These are phyloP conservation scores for Sebastes diaconus DNA, from an alignment of 2,797 vertebrate genomes.

Conservation along the genomic window DNA sequence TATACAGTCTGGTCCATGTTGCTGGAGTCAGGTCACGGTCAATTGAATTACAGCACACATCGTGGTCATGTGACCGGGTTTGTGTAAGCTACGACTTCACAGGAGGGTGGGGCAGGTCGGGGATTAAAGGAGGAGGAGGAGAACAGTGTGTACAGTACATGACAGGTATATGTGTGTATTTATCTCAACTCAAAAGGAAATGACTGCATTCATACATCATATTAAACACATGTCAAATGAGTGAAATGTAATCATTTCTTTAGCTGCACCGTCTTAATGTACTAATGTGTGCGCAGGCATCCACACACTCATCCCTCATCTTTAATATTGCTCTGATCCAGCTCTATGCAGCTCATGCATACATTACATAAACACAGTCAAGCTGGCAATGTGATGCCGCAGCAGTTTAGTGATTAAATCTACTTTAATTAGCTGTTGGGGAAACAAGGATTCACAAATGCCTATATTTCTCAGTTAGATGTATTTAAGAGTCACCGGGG, in stretches of 20 bases:
- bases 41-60: conserved; percentile 28
- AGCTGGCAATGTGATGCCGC: conserved; percentile 5
- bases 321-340: conserved; percentile 36
- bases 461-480: conserved; percentile 6
- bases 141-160: background rate
- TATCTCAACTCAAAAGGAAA: background rate
- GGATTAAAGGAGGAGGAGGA: background rate
- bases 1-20: background rate
- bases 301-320: conserved; percentile 13
- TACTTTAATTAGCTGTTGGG: conserved; percentile 24
- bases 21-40: conserved; percentile 25
- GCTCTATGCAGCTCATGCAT: conserved; percentile 18
- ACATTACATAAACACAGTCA: conserved; percentile 20
- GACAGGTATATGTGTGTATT: background rate
- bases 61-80: conserved; percentile 1
- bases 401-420: conserved; percentile 15
- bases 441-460: conserved; percentile 19
- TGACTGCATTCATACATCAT: background rate
- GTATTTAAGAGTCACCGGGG: conserved; percentile 7
- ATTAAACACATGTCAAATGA: background rate
- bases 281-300: background rate
- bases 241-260: background rate
- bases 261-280: background rate
- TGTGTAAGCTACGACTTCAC: conserved; percentile 8
- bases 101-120: conserved; percentile 7